A percentile compares a stretch with the other conserved stretches of the same genome.
phyloP scores from a whole-genome alignment of 2,888 invertebrate species.

The Pristionchus arcanus region DNA sequence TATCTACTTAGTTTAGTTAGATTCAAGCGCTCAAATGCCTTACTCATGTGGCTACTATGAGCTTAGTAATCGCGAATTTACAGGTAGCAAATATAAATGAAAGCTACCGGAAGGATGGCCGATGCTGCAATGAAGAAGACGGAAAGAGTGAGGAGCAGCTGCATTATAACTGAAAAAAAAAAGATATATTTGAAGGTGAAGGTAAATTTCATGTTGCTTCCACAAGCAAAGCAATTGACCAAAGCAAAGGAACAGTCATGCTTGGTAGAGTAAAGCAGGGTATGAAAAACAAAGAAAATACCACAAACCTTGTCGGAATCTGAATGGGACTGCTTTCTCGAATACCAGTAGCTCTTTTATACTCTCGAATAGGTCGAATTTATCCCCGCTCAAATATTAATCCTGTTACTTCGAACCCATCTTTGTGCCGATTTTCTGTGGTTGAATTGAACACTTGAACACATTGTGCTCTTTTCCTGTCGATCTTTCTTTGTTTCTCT shows the following conservation, averaged over 20 bases:
- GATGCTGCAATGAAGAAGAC: neutral
- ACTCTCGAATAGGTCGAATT: neutral
- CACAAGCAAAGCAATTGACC: no score
- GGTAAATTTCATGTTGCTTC: no score
- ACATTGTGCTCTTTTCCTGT: neutral
- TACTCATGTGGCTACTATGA: no score
- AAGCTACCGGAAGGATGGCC: neutral
- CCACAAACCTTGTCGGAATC: neutral
- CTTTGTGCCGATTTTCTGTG: neutral
- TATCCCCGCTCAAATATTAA: neutral
- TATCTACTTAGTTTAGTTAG: neutral
- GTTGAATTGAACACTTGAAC: neutral
- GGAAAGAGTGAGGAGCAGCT: neutral
- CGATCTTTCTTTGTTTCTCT: neutral
- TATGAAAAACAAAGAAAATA: neutral
- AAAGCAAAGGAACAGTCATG: no score
- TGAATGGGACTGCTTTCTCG: neutral
- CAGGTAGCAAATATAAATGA: no score
- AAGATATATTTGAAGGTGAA: neutral
- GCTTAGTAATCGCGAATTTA: no score
- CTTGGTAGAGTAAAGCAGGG: no score
- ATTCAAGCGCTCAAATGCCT: no score
- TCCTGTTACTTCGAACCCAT: constrained; percentile 12
- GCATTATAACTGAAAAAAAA: neutral
- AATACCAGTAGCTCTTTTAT: neutral